These are phyloP conservation scores for Furcifer pardalis DNA, from an alignment of 2,797 vertebrate species.

Conservation along the genomic window DNA sequence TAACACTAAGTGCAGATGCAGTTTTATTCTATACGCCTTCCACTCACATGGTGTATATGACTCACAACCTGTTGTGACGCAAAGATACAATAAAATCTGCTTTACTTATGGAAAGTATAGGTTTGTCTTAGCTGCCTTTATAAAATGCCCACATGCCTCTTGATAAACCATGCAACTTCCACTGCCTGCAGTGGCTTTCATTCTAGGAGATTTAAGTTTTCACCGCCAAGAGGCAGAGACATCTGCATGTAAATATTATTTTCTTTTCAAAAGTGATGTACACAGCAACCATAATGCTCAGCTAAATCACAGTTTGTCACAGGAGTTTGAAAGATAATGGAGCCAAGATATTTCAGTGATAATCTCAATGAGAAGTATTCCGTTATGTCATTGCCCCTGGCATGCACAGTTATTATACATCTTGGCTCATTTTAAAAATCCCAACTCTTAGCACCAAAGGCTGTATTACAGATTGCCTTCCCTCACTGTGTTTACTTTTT, in stretches of 20 bases:
- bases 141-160: conserved; percentile 73
- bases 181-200: conserved; percentile 77
- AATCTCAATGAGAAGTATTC: conserved; percentile 50
- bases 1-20: not conserved
- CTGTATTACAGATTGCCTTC: conserved; percentile 63
- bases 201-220: conserved; percentile 44
- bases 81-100: conserved; percentile 52
- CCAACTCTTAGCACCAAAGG: conserved; percentile 79
- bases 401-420: not conserved
- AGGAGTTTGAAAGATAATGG: conserved; percentile 65
- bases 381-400: conserved; percentile 27
- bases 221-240: conserved; percentile 72
- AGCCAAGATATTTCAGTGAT: conserved; percentile 55
- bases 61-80: conserved; percentile 47
- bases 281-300: conserved; percentile 39
- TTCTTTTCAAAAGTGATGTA: conserved; percentile 62
- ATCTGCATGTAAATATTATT: conserved; percentile 59
- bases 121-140: conserved; percentile 78
- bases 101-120: conserved; percentile 46
- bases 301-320: conserved; percentile 56
- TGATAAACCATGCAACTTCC: conserved; percentile 64
- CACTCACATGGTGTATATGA: conserved; percentile 6
- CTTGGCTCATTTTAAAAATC: conserved; percentile 56
- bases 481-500: not conserved
- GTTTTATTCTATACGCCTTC: conserved; percentile 23